Evolutionary conservation across 2,888 invertebrate genomes (phyloP).

Genomic region (Pycnomerus fuliginosus): DNA sequence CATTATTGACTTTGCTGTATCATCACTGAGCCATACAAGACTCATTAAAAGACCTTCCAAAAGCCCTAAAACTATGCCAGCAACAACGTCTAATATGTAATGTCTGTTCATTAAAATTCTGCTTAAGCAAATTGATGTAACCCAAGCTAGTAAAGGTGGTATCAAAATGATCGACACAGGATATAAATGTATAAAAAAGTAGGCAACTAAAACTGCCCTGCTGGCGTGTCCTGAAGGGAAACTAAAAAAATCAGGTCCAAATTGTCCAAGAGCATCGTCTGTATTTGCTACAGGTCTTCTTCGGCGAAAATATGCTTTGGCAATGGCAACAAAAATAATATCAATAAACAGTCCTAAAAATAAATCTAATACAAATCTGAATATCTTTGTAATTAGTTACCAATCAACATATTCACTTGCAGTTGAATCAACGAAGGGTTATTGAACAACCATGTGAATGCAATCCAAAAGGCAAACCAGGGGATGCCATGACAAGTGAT

Average conservation of each 20-base stretch:
- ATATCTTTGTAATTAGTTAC: constrained; percentile 51
- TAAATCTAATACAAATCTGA: constrained; percentile 43
- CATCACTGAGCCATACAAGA: constrained; percentile 69
- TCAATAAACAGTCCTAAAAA: constrained; percentile 77
- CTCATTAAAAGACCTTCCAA: constrained; percentile 66
- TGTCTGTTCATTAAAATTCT: constrained; percentile 83
- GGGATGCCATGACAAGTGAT: constrained; percentile 86
- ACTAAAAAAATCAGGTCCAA: constrained; percentile 85
- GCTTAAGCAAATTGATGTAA: constrained; percentile 70
- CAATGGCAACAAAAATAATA: constrained; percentile 70
- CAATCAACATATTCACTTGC: constrained; percentile 83
- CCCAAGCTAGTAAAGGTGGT: constrained; percentile 73
- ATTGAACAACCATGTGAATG: constrained; percentile 75
- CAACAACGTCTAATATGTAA: constrained; percentile 80
- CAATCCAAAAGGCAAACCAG: constrained; percentile 78
- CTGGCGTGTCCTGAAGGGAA: constrained; percentile 97
- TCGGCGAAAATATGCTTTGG: constrained; percentile 77
- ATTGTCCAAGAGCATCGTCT: constrained; percentile 64
- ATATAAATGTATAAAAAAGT: constrained; percentile 68
- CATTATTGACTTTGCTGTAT: constrained; percentile 61
- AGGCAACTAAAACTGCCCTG: constrained; percentile 72
- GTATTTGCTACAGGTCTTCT: constrained; percentile 67
- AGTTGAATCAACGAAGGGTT: constrained; percentile 70
- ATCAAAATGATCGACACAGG: constrained; percentile 61
- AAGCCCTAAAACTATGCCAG: constrained; percentile 73